Evolutionary conservation across 2,113 vertebrate species (phyloP).

Genomic region (Thamnophis sirtalis): DNA sequence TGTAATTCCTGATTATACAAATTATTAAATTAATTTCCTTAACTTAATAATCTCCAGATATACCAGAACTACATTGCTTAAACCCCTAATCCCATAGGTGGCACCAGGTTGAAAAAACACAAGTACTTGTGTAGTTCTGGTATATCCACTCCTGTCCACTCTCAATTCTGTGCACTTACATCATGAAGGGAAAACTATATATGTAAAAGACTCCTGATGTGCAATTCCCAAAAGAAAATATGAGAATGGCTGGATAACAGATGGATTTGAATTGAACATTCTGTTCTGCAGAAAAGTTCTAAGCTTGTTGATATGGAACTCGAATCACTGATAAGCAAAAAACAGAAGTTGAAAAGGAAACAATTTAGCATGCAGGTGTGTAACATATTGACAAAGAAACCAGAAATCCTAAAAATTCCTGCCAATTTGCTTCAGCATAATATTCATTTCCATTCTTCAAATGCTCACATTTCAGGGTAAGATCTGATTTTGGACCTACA

Average conservation of each 20-base stretch:
- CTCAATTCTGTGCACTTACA: neutral
- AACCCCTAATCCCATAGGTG: neutral
- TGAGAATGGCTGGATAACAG: neutral
- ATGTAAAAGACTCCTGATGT: neutral
- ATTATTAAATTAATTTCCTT: neutral
- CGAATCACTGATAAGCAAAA: neutral
- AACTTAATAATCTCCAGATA: neutral
- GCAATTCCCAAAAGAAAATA: neutral
- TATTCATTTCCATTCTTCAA: constrained; percentile 8
- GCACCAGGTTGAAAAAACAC: neutral
- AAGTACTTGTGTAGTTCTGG: too few species aligned
- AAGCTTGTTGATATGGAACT: neutral
- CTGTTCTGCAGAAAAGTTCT: neutral
- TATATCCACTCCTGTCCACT: neutral
- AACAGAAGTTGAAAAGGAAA: neutral
- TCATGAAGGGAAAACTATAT: neutral
- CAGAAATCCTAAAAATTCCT: constrained; percentile 17
- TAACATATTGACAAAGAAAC: neutral
- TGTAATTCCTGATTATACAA: neutral
- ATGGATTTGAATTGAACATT: neutral
- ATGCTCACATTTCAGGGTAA: neutral
- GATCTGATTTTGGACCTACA: neutral
- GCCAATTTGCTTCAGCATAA: neutral
- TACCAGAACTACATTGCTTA: neutral
- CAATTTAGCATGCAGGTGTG: neutral